Evolutionary conservation across 2,888 invertebrate species (phyloP), one percentile per base, ranked within the genome.

Genomic region (Chrysodeixis includens): DNA sequence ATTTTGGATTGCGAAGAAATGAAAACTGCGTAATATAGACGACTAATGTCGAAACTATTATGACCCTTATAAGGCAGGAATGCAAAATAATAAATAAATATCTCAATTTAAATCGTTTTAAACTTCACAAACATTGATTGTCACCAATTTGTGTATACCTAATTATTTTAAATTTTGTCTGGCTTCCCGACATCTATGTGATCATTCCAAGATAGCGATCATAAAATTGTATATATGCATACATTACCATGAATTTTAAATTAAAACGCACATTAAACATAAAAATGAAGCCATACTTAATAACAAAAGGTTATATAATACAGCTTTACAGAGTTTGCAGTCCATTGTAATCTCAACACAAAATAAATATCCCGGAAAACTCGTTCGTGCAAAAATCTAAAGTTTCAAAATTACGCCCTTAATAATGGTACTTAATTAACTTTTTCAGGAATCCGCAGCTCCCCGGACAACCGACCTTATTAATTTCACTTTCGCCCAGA

Each of bases 401-500:
- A 69, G 55, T 64, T 71, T 44, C 56, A 44, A 32, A 66, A 65
- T 56, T 64, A 51, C 18, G 44, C 18, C 30, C 22, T 58, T 56
- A 30, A 16, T 59, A 60, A 79, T 59, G 51, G 20, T 57, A 53
- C 54, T 68, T 69, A 62, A 78, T 78, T 73, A 76, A 68, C 54
- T 73, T 70, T 66, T 53, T 44, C 54, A 16, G 44, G 30, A 32
- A 51, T 62, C 60, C 46, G 35, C 57, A 71, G 56, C 56, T 62
- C 63, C 35, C 16, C 20, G 16, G 51, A 22, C 63, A 54, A 61
- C 35, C 18, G 49, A 54, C 65, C 68, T 63, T 70, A 71, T 77
- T 67, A 71, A 77, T 74, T 74, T 69, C 61, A 71, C 64, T 80
- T 69, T 55, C 64, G 22, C 32, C 46, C 57, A 30, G 51, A 53